A percentile compares a stretch with the other conserved stretches of the same genome.
Conservation (phyloP, 2,888 invertebrate genomes). For the Escarpia spicata region DNA sequence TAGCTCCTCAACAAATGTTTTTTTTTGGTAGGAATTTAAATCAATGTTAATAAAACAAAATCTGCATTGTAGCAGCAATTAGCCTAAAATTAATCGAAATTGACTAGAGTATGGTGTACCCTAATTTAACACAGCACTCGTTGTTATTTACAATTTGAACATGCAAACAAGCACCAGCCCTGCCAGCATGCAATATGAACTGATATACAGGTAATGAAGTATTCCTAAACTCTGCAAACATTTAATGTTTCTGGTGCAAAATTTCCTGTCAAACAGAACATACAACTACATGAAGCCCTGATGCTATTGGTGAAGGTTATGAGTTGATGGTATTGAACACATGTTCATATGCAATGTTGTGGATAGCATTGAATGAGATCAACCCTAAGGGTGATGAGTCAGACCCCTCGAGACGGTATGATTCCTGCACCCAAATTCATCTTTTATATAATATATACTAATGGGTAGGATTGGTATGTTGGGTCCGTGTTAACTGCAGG, state of each 20-base stretch:
- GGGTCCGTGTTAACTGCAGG: not conserved
- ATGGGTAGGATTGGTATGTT: not conserved
- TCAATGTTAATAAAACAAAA: not conserved
- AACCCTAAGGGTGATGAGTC: not conserved
- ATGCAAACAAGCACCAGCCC: not conserved
- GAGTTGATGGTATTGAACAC: not conserved
- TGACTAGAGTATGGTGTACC: slow-evolving; percentile 9
- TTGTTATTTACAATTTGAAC: not conserved
- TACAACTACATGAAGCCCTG: not conserved
- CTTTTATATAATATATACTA: not conserved
- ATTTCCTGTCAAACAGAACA: not conserved
- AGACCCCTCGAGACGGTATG: not conserved
- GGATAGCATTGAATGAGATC: not conserved
- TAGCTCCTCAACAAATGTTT: not conserved
- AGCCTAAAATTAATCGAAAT: not conserved
- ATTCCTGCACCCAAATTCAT: not conserved
- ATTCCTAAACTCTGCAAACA: slow-evolving; percentile 5
- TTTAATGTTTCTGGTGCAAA: not conserved
- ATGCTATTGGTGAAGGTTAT: not conserved
- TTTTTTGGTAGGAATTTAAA: not conserved
- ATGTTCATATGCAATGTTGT: not conserved
- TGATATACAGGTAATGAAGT: not conserved
- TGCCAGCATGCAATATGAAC: not conserved
- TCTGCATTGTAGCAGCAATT: not conserved
- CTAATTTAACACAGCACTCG: not conserved